A percentile compares a stretch with the other conserved stretches of the same genome.
Evolutionary conservation across 2,888 invertebrate genomes (phyloP).

Genomic region (Platycheirus albimanus): DNA sequence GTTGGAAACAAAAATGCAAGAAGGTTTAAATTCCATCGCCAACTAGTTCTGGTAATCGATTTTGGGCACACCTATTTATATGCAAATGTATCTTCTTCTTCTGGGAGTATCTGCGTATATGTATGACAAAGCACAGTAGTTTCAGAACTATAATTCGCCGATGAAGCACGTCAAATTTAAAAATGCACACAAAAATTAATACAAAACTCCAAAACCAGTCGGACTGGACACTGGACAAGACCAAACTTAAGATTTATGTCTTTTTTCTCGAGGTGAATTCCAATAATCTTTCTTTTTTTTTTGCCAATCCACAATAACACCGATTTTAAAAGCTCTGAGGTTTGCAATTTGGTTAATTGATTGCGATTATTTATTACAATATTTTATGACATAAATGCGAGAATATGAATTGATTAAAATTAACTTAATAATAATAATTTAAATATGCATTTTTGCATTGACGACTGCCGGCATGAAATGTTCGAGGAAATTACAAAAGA

Average conservation of each 20-base stretch:
- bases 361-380: not conserved
- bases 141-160: not conserved
- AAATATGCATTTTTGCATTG: not conserved
- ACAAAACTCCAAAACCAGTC: not conserved
- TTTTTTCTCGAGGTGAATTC: not conserved
- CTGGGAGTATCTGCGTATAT: too few relatives aligned
- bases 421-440: too few relatives aligned
- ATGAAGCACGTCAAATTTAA: not conserved
- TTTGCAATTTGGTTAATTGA: constrained; percentile 1
- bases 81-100: constrained; percentile 6
- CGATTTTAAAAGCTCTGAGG: not conserved
- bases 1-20: constrained; percentile 21
- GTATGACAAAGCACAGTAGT: not conserved
- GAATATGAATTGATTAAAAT: too few relatives aligned
- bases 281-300: not conserved
- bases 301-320: not conserved
- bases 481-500: not conserved
- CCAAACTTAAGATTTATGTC: not conserved
- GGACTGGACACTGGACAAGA: not conserved
- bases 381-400: not conserved
- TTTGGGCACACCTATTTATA: constrained; percentile 4
- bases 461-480: too few relatives aligned
- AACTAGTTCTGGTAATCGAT: constrained; percentile 16
- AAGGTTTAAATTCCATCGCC: constrained; percentile 3
- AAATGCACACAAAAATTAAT: not conserved